Evolutionary conservation across 2,888 invertebrate species (phyloP).

Genomic region (Lordiphosa andalusiaca): DNA sequence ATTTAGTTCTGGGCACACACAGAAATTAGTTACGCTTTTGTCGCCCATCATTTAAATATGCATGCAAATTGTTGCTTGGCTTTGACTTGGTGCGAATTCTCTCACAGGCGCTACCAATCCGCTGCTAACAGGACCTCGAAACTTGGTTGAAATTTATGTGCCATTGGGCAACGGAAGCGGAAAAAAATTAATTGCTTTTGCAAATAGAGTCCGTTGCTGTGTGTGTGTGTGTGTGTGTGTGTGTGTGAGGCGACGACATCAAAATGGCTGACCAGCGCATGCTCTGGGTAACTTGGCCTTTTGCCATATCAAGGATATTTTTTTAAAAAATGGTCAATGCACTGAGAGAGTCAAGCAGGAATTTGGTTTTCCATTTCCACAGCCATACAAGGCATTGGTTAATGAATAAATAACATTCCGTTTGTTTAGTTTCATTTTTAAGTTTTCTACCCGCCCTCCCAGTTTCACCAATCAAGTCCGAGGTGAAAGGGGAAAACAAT

Average conservation of each 20-base stretch:
- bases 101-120: conserved; percentile 14
- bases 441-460: too few species aligned
- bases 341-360: background rate
- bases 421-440: too few species aligned
- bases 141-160: conserved; percentile 66
- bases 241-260: conserved; percentile 29
- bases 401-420: too few species aligned
- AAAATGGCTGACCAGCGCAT: conserved; percentile 47
- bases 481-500: too few species aligned
- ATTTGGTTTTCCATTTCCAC: too few species aligned
- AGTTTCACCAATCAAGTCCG: too few species aligned
- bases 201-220: conserved; percentile 66
- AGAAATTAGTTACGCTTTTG: conserved; percentile 34
- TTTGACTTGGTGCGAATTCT: conserved; percentile 37
- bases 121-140: conserved; percentile 39
- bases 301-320: conserved; percentile 31
- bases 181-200: conserved; percentile 72
- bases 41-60: conserved; percentile 55
- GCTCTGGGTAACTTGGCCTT: conserved; percentile 52
- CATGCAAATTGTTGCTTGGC: conserved; percentile 53
- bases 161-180: conserved; percentile 46
- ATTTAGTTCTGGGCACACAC: conserved; percentile 57
- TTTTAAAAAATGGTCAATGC: conserved; percentile 9
- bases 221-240: conserved; percentile 15
- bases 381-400: too few species aligned